Base-by-base conservation (phyloP, 1,140 invertebrate species). In the Aphidius gifuensis region DNA sequence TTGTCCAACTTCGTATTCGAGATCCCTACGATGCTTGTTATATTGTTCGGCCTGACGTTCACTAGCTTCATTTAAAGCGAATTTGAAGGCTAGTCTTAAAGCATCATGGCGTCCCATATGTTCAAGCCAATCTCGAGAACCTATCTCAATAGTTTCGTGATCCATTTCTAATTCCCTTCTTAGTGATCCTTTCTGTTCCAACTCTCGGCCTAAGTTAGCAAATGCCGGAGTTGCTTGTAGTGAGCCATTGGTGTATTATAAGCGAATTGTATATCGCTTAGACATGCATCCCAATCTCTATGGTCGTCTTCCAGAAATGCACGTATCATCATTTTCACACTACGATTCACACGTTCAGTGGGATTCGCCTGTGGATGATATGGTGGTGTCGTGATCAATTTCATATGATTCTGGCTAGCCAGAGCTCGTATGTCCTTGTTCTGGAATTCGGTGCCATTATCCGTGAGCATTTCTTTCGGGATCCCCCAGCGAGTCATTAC, bases 391-490 rank as follows among this genome's bases (percentile, higher is more conserved):
- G 71, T 71, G 0, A 9, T 46, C 56, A 77, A 74, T n/a, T 65
- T 60, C 1, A 78, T 69, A 11, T 58, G 68, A 5, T 23, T 21
- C 6, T 39, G 6, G 2, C 11, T 11, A 0, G 58, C 48, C 11
- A 65, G 16, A 5, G 9, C 43, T 38, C 23, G 9, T 0, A 63
- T 40, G 8, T 56, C 51, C 11, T 53, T 42, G 16, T 66, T 63
- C 4, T 46, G 11, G 58, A 83, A 83, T 58, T 83, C 77, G 11
- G 64, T 69, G 1, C 76, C 81, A 61, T 80, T 79, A 61, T 84
- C 80, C 38, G 76, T 66, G 0, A 77, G 60, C 4, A 80, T 57
- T 5, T 66, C 70, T 44, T 65, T 57, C 2, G 77, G 77, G 8
- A 67, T 60, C 9, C 75, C 76, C 57, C 72, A 75, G 0, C 70